Evolutionary conservation across 92 coral and sea anemone genomes (phyloP).

Genomic region (Parazoanthus darwini): DNA sequence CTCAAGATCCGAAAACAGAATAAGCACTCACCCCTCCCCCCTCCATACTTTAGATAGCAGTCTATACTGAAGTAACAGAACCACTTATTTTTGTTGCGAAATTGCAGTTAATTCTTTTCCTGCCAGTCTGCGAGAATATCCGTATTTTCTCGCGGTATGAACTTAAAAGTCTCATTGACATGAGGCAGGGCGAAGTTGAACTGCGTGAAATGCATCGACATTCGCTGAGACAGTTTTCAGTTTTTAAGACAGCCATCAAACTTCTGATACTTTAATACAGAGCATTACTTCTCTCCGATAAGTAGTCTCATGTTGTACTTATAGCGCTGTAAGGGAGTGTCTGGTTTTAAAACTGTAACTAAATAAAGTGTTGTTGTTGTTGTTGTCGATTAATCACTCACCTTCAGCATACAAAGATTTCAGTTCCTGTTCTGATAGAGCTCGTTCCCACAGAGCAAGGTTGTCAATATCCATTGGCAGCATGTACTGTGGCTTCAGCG

Average conservation of each 20-base stretch:
- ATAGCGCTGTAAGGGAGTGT: too few relatives aligned
- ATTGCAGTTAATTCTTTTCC: background rate
- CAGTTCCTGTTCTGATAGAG: slow-evolving; percentile 65
- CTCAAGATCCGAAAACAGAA: background rate
- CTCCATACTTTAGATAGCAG: too few relatives aligned
- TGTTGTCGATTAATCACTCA: background rate
- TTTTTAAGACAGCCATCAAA: background rate
- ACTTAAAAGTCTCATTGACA: background rate
- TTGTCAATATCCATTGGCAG: slow-evolving; percentile 60
- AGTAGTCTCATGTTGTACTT: too few relatives aligned
- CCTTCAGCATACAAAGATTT: slow-evolving; percentile 22
- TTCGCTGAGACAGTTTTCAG: too few relatives aligned
- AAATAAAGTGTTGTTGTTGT: too few relatives aligned
- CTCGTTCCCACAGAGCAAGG: slow-evolving; percentile 78
- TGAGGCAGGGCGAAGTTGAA: background rate
- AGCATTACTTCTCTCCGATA: too few relatives aligned
- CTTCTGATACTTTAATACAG: background rate
- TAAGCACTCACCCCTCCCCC: too few relatives aligned
- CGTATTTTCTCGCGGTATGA: background rate
- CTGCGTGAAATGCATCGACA: background rate
- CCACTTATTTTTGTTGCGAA: background rate
- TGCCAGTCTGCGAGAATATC: background rate
- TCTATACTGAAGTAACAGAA: background rate
- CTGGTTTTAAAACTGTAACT: too few relatives aligned
- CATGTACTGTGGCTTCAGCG: slow-evolving; percentile 59